Conservation (phyloP, 2,888 invertebrate species). For the Erebia ligea region DNA sequence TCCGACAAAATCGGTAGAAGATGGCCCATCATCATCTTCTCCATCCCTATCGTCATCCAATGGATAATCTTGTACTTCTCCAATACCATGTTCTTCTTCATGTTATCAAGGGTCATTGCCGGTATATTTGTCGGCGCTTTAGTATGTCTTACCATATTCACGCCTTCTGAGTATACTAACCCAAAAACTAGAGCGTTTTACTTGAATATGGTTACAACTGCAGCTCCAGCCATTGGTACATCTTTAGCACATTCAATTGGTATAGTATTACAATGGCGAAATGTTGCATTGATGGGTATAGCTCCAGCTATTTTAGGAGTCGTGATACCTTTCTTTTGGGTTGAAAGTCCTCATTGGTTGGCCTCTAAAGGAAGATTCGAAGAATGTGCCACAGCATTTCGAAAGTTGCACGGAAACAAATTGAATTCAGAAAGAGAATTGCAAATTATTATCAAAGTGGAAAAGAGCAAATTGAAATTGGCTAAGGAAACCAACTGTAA, state of each 20-base stretch:
- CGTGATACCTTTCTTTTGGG: slow-evolving; percentile 42
- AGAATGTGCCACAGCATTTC: slow-evolving; percentile 44
- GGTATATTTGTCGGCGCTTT: slow-evolving; percentile 38
- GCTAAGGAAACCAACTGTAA: slow-evolving; percentile 14
- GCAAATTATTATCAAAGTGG: slow-evolving; percentile 22
- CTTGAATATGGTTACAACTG: slow-evolving; percentile 37
- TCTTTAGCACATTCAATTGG: slow-evolving; percentile 42
- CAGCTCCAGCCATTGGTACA: slow-evolving; percentile 40
- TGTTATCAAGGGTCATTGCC: slow-evolving; percentile 43
- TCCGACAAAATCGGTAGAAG: slow-evolving; percentile 24
- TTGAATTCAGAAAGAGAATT: slow-evolving; percentile 23
- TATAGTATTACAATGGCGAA: slow-evolving; percentile 45
- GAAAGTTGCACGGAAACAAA: slow-evolving; percentile 35
- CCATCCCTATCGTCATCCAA: slow-evolving; percentile 1
- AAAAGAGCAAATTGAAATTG: slow-evolving; percentile 11
- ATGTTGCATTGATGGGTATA: slow-evolving; percentile 43
- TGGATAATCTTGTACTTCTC: slow-evolving; percentile 45
- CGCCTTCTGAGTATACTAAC: slow-evolving; percentile 45
- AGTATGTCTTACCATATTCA: slow-evolving; percentile 31
- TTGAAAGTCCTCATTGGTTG: slow-evolving; percentile 38
- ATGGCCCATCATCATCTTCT: slow-evolving; percentile 23
- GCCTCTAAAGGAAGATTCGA: slow-evolving; percentile 38
- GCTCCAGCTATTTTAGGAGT: slow-evolving; percentile 41
- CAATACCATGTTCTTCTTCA: slow-evolving; percentile 35
- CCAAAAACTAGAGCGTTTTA: slow-evolving; percentile 43